These are phyloP conservation scores for Lutraria lutraria DNA, from an alignment of 2,888 invertebrate genomes.

Conservation along the genomic window DNA sequence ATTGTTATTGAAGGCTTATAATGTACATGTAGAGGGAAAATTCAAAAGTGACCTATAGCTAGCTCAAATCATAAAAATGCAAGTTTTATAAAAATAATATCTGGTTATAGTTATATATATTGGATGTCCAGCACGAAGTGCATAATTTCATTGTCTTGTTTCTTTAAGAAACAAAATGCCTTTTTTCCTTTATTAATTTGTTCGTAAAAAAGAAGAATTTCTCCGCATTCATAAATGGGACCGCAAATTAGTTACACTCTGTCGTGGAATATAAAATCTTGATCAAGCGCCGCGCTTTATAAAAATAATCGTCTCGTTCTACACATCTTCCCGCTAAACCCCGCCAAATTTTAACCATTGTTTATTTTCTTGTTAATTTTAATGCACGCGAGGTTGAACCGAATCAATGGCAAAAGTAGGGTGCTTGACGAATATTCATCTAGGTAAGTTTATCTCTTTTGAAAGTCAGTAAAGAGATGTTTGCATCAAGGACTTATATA, in stretches of 20 bases:
- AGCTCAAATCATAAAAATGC: no score
- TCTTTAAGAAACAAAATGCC: no score
- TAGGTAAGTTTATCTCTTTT: background rate
- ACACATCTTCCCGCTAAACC: conserved; percentile 6
- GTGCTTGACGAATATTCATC: background rate
- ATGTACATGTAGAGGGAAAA: no score
- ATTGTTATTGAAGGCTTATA: no score
- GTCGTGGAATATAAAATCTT: background rate
- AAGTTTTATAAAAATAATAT: no score
- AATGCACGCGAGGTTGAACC: background rate
- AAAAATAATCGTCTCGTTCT: background rate
- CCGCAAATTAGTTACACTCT: background rate
- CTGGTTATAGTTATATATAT: no score
- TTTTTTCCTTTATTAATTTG: no score
- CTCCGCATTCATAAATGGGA: background rate
- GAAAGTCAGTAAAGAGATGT: background rate
- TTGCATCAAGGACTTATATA: no score
- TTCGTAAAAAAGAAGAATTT: no score
- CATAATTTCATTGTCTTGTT: no score
- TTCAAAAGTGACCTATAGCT: no score
- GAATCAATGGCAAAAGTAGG: background rate
- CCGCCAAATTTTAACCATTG: conserved; percentile 26
- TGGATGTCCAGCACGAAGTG: no score
- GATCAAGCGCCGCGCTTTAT: background rate
- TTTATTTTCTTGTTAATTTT: background rate